A percentile compares a stretch with the other conserved stretches of the same genome.
Evolutionary conservation across 2,888 invertebrate species (phyloP).

Genomic region (Lydus trimaculatus): DNA sequence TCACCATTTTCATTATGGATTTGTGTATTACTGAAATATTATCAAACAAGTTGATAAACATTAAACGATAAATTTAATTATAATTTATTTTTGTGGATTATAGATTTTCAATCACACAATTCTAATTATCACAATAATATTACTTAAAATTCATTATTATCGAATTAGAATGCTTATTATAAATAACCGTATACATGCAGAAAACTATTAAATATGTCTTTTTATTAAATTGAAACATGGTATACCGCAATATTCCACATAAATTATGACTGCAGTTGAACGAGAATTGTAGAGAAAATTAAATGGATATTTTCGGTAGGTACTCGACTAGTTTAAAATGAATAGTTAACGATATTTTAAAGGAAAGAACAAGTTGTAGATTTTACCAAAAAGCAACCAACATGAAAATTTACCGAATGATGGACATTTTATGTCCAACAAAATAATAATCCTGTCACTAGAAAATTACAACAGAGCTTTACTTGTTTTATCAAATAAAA

Average conservation of each 20-base stretch:
- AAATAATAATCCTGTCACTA: neutral
- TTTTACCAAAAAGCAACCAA: neutral
- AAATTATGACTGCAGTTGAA: neutral
- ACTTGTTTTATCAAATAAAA: neutral
- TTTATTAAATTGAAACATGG: conserved; percentile 7
- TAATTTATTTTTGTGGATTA: neutral
- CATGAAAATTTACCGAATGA: neutral
- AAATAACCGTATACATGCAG: neutral
- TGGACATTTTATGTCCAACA: neutral
- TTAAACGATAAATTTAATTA: neutral
- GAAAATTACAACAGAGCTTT: neutral
- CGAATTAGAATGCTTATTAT: neutral
- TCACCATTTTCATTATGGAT: neutral
- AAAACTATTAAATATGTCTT: neutral
- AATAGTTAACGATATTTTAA: neutral
- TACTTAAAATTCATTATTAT: neutral
- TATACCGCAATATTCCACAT: neutral
- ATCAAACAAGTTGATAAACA: neutral
- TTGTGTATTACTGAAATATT: neutral
- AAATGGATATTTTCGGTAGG: neutral
- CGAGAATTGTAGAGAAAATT: neutral
- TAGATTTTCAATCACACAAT: neutral
- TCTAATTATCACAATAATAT: neutral
- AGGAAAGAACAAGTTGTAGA: neutral
- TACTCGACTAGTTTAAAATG: neutral